Conservation (phyloP, 2,113 vertebrate genomes). For the Aptenodytes patagonicus region DNA sequence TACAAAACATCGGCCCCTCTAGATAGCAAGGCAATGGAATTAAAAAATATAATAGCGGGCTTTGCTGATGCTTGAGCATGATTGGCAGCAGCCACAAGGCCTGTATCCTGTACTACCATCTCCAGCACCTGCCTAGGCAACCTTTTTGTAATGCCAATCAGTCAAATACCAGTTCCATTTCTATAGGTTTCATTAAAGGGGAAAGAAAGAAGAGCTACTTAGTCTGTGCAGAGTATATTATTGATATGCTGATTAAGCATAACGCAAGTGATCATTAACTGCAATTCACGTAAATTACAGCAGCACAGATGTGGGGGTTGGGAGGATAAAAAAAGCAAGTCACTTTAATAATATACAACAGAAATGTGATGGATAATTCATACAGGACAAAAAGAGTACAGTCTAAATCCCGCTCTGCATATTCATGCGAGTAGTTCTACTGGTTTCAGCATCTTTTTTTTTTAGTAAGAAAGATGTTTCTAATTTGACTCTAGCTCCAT, state of each 20-base stretch:
- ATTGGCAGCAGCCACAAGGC: slow-evolving; percentile 48
- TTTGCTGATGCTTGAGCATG: slow-evolving; percentile 44
- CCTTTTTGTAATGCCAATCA: slow-evolving; percentile 63
- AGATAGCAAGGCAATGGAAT: slow-evolving; percentile 1
- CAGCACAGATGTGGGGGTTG: slow-evolving; percentile 48
- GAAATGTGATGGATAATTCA: slow-evolving; percentile 54
- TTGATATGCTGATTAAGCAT: slow-evolving; percentile 62
- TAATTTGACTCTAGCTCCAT: neutral
- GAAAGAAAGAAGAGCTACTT: slow-evolving; percentile 36
- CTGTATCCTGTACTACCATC: slow-evolving; percentile 18
- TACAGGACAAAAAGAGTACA: slow-evolving; percentile 18
- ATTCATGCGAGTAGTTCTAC: neutral
- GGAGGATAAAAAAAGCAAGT: slow-evolving; percentile 27
- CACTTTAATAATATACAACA: slow-evolving; percentile 43
- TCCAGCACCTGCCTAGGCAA: slow-evolving; percentile 50
- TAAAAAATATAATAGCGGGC: slow-evolving; percentile 18
- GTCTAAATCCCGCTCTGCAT: neutral
- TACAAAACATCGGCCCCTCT: neutral
- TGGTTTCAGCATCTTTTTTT: neutral
- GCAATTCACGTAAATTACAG: slow-evolving; percentile 60
- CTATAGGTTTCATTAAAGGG: slow-evolving; percentile 48
- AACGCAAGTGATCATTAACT: slow-evolving; percentile 58
- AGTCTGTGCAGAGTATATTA: slow-evolving; percentile 45
- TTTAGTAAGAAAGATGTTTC: neutral
- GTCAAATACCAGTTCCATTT: slow-evolving; percentile 31